These are phyloP conservation scores for Allophyes oxyacanthae DNA, from an alignment of 2,888 invertebrate genomes.

Conservation along the genomic window DNA sequence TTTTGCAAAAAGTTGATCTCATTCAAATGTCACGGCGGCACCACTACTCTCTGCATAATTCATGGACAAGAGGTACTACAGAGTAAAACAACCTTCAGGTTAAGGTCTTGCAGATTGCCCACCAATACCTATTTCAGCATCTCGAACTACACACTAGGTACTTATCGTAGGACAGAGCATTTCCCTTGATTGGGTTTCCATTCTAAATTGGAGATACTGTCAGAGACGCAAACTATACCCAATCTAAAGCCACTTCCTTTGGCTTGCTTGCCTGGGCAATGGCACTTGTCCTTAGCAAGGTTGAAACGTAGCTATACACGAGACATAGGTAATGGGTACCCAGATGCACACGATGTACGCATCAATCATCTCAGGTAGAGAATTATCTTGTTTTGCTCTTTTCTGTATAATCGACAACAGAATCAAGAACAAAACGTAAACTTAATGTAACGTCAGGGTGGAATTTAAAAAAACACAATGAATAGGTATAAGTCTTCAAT, in stretches of 20 bases:
- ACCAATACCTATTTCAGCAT: no score
- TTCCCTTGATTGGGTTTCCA: background rate
- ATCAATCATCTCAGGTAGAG: no score
- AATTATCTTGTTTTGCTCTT: no score
- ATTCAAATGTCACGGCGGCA: slow-evolving; percentile 62
- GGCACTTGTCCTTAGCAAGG: slow-evolving; percentile 9
- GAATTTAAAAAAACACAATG: no score
- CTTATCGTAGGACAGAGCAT: background rate
- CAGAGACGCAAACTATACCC: background rate
- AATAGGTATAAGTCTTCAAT: background rate
- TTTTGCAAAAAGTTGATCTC: slow-evolving; percentile 42
- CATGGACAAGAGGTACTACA: slow-evolving; percentile 65
- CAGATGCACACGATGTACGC: no score
- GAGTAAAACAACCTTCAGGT: slow-evolving; percentile 80
- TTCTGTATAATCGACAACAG: no score
- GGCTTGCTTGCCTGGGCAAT: slow-evolving; percentile 18
- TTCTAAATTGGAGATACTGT: background rate
- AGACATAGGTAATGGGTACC: no score
- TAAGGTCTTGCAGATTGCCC: no score
- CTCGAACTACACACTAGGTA: no score
- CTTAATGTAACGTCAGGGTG: no score
- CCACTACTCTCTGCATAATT: slow-evolving; percentile 69
- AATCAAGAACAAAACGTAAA: no score
- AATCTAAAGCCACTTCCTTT: slow-evolving; percentile 18
- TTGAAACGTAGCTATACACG: background rate